These are phyloP conservation scores for Todus mexicanus DNA, from an alignment of 2,797 vertebrate species.

Conservation along the genomic window DNA sequence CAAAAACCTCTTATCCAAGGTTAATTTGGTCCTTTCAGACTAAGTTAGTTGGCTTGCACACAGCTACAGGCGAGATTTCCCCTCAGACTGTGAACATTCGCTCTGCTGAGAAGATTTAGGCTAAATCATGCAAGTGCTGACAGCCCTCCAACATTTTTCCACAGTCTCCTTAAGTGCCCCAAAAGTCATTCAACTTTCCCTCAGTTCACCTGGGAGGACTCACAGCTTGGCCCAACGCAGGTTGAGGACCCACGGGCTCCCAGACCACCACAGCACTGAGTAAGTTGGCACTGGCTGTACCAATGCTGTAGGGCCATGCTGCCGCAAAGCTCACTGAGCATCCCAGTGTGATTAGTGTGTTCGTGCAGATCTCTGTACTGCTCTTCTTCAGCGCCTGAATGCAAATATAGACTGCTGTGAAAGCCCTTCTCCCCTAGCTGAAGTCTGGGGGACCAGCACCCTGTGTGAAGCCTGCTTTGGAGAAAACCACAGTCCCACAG, in stretches of 20 bases:
- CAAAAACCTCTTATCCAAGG: slow-evolving; percentile 55
- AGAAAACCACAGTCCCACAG: not conserved
- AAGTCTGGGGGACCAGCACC: not conserved
- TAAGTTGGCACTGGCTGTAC: not conserved
- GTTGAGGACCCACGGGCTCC: accelerated
- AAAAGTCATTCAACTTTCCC: not conserved
- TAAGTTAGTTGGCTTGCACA: slow-evolving; percentile 24
- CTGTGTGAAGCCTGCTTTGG: not conserved
- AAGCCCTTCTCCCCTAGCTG: not conserved
- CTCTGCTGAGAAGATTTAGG: slow-evolving; percentile 18
- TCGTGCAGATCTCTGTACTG: not conserved
- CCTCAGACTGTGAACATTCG: not conserved
- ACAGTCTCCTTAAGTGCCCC: not conserved
- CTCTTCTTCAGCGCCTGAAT: not conserved
- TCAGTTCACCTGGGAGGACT: not conserved
- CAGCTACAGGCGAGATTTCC: slow-evolving; percentile 46
- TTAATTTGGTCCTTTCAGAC: slow-evolving; percentile 64
- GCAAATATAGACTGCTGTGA: not conserved
- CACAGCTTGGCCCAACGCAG: not conserved
- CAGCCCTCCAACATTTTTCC: not conserved
- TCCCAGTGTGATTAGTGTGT: not conserved
- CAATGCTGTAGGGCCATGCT: too few species aligned
- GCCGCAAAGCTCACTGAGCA: not conserved
- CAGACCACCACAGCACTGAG: not conserved
- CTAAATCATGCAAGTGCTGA: slow-evolving; percentile 23